A percentile compares a stretch with the other conserved stretches of the same genome.
Evolutionary conservation across 2,797 vertebrate species (phyloP).

Genomic region (Pseudomugil tenellus): DNA sequence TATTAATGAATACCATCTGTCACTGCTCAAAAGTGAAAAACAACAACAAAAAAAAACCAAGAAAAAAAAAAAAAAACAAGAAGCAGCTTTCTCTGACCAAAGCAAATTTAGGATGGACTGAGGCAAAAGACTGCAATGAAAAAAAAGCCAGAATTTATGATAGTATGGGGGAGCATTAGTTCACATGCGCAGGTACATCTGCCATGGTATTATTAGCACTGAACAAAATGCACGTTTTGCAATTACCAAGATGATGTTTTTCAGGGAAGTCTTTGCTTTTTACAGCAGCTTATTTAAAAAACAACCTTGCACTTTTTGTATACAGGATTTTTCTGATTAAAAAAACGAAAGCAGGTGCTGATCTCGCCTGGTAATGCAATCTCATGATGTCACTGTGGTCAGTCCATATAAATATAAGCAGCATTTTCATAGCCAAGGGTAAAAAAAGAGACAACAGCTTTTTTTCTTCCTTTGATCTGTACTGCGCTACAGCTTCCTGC

Average conservation of each 20-base stretch:
- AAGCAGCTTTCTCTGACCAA: neutral
- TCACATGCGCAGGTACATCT: constrained; percentile 9
- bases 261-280: neutral
- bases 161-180: neutral
- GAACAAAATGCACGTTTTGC: constrained; percentile 1
- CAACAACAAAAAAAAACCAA: neutral
- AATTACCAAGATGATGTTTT: neutral
- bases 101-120: neutral
- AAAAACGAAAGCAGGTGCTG: neutral
- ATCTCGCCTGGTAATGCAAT: neutral
- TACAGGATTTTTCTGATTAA: neutral
- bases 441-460: neutral
- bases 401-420: neutral
- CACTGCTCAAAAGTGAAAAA: neutral
- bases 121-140: neutral
- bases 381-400: neutral
- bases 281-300: neutral
- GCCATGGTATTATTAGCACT: constrained; percentile 10
- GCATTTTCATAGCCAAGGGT: neutral
- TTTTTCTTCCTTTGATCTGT: neutral
- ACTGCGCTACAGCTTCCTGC: neutral
- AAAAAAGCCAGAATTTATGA: constrained; percentile 2
- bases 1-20: neutral
- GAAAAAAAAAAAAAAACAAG: neutral
- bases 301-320: neutral